Conservation (phyloP, 2,888 invertebrate genomes). For the Asteroscopus sphinx region DNA sequence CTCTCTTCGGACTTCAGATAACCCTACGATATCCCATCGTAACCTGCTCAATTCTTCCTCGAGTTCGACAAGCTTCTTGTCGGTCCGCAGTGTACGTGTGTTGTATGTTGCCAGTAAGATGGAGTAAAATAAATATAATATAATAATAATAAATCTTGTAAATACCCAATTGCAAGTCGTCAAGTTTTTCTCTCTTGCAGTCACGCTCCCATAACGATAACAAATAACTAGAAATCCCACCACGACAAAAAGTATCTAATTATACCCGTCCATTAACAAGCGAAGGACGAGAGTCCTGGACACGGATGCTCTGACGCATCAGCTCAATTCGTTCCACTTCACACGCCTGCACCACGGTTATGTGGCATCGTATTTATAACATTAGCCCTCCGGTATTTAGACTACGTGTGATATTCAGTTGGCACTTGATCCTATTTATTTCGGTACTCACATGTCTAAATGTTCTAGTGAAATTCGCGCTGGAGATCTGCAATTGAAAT, state of each 20-base stretch:
- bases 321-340: conserved; percentile 73
- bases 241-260: conserved; percentile 70
- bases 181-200: conserved; percentile 32
- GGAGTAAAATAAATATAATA: too few species aligned
- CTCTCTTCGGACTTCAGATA: too few species aligned
- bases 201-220: conserved; percentile 28
- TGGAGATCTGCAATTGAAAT: conserved; percentile 36
- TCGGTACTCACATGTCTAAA: conserved; percentile 46
- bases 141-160: conserved; percentile 24
- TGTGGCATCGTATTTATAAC: conserved; percentile 71
- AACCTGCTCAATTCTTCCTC: too few species aligned
- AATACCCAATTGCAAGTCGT: conserved; percentile 30
- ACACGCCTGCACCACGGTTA: conserved; percentile 68
- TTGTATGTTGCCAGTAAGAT: too few species aligned
- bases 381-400: conserved; percentile 64
- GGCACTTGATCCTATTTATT: conserved; percentile 57
- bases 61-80: too few species aligned
- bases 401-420: conserved; percentile 61
- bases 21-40: too few species aligned
- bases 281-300: conserved; percentile 74
- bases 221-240: conserved; percentile 46
- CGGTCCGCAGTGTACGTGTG: too few species aligned
- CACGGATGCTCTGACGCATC: conserved; percentile 70
- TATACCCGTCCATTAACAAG: conserved; percentile 73
- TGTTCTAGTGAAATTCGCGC: conserved; percentile 39